Base-by-base conservation (phyloP, 2,888 invertebrate genomes). In the Drosophila acutilabella region DNA sequence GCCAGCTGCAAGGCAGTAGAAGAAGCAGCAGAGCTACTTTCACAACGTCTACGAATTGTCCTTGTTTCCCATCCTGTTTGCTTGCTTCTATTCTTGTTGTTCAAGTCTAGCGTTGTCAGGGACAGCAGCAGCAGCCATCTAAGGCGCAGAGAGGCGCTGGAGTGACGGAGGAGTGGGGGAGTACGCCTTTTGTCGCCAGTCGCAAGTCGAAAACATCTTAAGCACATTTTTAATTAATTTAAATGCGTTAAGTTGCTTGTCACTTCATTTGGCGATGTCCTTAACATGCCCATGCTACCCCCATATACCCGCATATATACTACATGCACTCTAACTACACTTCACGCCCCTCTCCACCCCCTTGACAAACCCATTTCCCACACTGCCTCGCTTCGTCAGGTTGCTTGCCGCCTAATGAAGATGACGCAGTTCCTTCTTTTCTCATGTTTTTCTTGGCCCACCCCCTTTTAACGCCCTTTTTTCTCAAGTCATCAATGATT, bases 171-270 rank as follows among this genome's bases (percentile, higher is more conserved):
- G 23, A 8, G 59, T 10, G 59, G 41, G 30, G 26, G 26, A 7
- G 7, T 26, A 23, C n/a, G 58, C 67, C 80, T 70, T 80, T 80
- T 87, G 81, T 68, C 68, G 71, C 62, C 74, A 67, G 70, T 41
- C 65, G 53, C 53, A 56, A 54, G 53, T 61, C 87, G 86, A 88
- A 84, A 88, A 84, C 84, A 84, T 84, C 84, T 84, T 88, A 86
- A 84, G 84, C 88, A 84, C 84, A 84, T 84, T 84, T 84, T 84
- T 84, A 84, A 84, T 84, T 84, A 84, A 84, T 84, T 84, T 84
- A 84, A 84, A 84, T 88, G 84, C 84, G 87, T 83, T 84, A 84
- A 88, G 87, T 88, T 84, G 86, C 87, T 83, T 84, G 84, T 88
- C 84, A 84, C 88, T 84, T 84, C 81, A 84, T 88, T 88, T 84